phyloP scores from a whole-genome alignment of 2,113 vertebrate species.

The Plestiodon gilberti region DNA sequence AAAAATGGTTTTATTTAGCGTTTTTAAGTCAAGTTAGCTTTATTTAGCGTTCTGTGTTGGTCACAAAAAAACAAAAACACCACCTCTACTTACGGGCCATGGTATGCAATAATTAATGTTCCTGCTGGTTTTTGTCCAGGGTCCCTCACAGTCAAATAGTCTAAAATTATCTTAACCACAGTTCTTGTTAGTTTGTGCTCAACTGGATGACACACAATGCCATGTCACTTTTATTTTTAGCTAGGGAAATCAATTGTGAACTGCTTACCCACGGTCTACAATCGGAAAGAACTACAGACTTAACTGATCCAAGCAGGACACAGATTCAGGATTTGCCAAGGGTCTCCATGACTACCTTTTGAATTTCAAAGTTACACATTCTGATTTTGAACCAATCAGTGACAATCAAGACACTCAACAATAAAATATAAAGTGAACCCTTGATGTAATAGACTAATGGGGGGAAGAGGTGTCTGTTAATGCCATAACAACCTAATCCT shows the following conservation, averaged over 20 bases:
- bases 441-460: no score
- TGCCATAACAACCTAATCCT: no score
- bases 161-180: not conserved
- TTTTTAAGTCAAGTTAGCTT: no score
- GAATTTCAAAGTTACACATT: not conserved
- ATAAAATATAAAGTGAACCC: not conserved
- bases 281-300: not conserved
- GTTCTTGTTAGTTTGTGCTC: constrained; percentile 44
- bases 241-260: constrained; percentile 54
- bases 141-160: not conserved
- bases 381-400: not conserved
- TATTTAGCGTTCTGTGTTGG: no score
- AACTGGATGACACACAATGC: constrained; percentile 52
- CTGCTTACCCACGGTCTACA: constrained; percentile 45
- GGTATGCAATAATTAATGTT: not conserved
- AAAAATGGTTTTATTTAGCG: no score
- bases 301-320: not conserved
- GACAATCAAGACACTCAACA: not conserved
- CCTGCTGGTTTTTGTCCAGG: not conserved
- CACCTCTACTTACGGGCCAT: not conserved
- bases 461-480: no score
- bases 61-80: no score
- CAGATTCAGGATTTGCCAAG: constrained; percentile 43
- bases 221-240: constrained; percentile 63
- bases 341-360: not conserved